These are phyloP conservation scores for Calliopum simillimum DNA, from an alignment of 2,888 invertebrate genomes.

Conservation along the genomic window DNA sequence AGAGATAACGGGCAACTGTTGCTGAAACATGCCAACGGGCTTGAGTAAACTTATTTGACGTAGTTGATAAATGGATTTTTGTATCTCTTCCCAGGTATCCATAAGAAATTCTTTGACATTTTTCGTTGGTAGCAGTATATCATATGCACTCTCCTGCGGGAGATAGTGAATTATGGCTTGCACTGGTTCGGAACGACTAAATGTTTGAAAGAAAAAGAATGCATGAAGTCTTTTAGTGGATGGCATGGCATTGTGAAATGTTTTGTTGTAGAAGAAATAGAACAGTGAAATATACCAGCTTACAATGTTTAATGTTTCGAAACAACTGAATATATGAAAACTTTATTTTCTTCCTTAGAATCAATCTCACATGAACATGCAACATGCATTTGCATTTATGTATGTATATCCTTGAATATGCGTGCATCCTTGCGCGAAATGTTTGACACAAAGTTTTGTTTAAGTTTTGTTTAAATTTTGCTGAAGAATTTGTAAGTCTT, in stretches of 20 bases:
- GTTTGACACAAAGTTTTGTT: conserved; percentile 52
- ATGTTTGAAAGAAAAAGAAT: too few species aligned
- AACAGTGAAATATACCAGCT: too few species aligned
- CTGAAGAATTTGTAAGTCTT: conserved; percentile 19
- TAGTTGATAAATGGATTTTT: conserved; percentile 48
- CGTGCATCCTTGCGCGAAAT: conserved; percentile 49
- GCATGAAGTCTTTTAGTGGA: too few species aligned
- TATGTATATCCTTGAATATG: too few species aligned
- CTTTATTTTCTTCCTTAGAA: too few species aligned
- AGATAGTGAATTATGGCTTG: conserved; percentile 58
- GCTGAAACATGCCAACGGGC: conserved; percentile 55
- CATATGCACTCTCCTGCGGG: conserved; percentile 55
- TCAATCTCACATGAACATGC: too few species aligned
- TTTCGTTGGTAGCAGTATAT: conserved; percentile 54
- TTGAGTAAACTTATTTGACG: conserved; percentile 51
- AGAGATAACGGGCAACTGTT: conserved; percentile 57
- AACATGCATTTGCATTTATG: too few species aligned
- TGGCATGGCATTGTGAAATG: too few species aligned
- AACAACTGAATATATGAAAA: too few species aligned
- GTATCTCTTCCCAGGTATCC: conserved; percentile 48
- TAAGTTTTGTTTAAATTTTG: not conserved
- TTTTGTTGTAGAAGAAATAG: too few species aligned
- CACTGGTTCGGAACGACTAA: conserved; percentile 50
- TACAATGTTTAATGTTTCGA: too few species aligned
- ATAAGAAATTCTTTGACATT: conserved; percentile 46